phyloP scores from a whole-genome alignment of 2,888 invertebrate genomes.

The Julus scanicus region DNA sequence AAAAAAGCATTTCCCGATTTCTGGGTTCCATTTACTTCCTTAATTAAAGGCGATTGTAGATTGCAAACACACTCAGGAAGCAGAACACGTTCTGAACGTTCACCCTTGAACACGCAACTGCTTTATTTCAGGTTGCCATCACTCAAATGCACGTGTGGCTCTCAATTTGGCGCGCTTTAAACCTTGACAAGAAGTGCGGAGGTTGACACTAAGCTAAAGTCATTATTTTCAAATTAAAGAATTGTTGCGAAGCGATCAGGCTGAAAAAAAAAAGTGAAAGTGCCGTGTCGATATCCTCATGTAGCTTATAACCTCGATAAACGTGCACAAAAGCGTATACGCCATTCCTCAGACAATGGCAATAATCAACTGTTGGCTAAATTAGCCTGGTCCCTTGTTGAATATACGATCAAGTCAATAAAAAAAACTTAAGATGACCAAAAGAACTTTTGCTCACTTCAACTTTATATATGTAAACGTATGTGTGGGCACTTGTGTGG shows the following conservation, averaged over 20 bases:
- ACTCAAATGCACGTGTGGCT: neutral
- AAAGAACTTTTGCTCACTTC: slow-evolving; percentile 50
- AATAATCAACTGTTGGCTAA: slow-evolving; percentile 27
- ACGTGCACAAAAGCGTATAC: slow-evolving; percentile 22
- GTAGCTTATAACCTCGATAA: slow-evolving; percentile 4
- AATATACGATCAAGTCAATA: neutral
- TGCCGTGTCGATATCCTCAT: neutral
- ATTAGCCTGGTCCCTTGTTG: neutral
- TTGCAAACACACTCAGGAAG: neutral
- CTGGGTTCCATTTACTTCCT: neutral
- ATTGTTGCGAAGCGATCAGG: neutral
- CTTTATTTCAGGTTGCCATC: neutral
- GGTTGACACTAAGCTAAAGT: neutral
- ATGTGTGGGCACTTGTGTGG: slow-evolving; percentile 39
- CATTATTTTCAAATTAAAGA: neutral
- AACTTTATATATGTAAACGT: slow-evolving; percentile 42
- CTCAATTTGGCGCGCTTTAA: neutral
- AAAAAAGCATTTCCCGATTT: too few relatives aligned
- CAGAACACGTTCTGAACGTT: slow-evolving; percentile 16
- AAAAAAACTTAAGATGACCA: slow-evolving; percentile 49
- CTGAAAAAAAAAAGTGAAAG: neutral
- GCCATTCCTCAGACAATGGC: slow-evolving; percentile 32
- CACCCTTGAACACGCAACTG: neutral
- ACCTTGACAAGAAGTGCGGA: neutral
- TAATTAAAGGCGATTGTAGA: neutral